Percentiles rank a stretch among this genome's conserved stretches.
These are phyloP conservation scores for Chamaetylas fuelleborni DNA, from an alignment of 2,113 vertebrate species.

Conservation along the genomic window DNA sequence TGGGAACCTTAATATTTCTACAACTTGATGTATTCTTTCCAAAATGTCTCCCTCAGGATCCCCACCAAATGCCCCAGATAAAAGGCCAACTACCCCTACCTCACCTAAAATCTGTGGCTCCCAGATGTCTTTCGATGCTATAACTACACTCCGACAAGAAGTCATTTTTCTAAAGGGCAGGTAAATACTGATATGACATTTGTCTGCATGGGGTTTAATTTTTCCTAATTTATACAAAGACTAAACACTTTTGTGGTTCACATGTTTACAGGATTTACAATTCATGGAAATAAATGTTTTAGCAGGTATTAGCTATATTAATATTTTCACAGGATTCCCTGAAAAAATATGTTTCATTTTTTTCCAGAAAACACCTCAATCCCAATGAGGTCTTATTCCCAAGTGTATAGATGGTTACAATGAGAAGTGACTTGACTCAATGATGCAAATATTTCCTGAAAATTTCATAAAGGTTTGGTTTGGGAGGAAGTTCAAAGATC, in stretches of 20 bases:
- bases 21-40: background rate
- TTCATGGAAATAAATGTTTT: background rate
- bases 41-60: slow-evolving; percentile 32
- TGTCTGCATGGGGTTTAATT: background rate
- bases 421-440: background rate
- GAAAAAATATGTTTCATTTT: background rate
- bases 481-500: background rate
- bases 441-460: background rate
- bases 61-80: slow-evolving; percentile 9
- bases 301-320: background rate
- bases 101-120: slow-evolving; percentile 79
- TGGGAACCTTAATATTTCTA: background rate
- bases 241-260: background rate
- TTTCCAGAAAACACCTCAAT: background rate
- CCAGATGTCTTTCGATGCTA: slow-evolving; percentile 79
- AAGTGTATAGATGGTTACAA: background rate
- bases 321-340: background rate
- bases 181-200: slow-evolving; percentile 67
- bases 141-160: slow-evolving; percentile 82
- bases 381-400: background rate
- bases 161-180: slow-evolving; percentile 88
- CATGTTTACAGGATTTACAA: background rate
- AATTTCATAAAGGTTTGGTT: background rate
- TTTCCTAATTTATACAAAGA: background rate
- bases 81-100: slow-evolving; percentile 22